Evolutionary conservation across 2,888 invertebrate genomes (phyloP).

Genomic region (Latheticus oryzae): DNA sequence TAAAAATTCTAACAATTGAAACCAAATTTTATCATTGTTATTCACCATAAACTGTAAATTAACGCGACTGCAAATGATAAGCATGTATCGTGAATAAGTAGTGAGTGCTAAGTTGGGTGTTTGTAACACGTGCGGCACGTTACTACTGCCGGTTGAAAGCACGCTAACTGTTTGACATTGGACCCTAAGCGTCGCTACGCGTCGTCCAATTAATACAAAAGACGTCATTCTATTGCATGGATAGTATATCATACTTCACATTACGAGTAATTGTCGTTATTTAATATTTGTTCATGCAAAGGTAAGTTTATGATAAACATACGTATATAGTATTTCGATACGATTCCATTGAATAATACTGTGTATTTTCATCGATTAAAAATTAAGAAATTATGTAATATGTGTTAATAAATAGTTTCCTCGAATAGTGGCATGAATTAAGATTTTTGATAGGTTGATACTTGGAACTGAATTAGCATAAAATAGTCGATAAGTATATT

Average conservation of each 20-base stretch:
- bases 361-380: too few relatives aligned
- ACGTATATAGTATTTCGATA: too few relatives aligned
- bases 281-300: not conserved
- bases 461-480: too few relatives aligned
- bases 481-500: too few relatives aligned
- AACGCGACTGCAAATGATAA: constrained; percentile 9
- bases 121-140: constrained; percentile 35
- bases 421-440: too few relatives aligned
- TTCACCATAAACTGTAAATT: constrained; percentile 9
- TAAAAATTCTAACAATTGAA: too few relatives aligned
- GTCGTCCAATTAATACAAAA: constrained; percentile 51
- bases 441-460: too few relatives aligned
- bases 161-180: constrained; percentile 39
- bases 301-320: constrained; percentile 1
- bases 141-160: too few relatives aligned
- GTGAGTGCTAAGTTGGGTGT: constrained; percentile 18
- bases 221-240: constrained; percentile 38
- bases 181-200: constrained; percentile 51
- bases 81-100: not conserved
- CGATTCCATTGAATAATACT: too few relatives aligned
- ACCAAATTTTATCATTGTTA: constrained; percentile 19
- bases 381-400: too few relatives aligned
- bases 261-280: constrained; percentile 3
- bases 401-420: too few relatives aligned
- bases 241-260: too few relatives aligned